Conservation (phyloP, 2,113 vertebrate genomes). For the Hyla sarda region DNA sequence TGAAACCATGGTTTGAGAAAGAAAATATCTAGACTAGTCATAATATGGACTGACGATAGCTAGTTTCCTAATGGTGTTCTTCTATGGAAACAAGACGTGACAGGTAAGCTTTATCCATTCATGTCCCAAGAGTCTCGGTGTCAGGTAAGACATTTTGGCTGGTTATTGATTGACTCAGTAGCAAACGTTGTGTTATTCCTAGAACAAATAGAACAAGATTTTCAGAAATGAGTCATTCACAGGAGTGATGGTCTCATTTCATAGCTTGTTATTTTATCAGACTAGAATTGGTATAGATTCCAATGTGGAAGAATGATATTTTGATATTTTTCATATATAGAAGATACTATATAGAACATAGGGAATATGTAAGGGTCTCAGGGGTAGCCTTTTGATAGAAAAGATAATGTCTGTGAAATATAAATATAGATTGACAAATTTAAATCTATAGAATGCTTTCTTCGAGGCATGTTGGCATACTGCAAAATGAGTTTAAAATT, state of each 20-base stretch:
- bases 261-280: conserved; percentile 32
- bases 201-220: conserved; percentile 35
- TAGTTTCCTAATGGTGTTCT: conserved; percentile 1
- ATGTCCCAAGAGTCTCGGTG: conserved; percentile 45
- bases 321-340: conserved; percentile 14
- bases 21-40: neutral
- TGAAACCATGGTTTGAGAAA: neutral
- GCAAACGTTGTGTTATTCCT: conserved; percentile 33
- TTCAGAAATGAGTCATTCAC: conserved; percentile 27
- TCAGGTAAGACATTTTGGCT: conserved; percentile 52
- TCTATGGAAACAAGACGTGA: conserved; percentile 39
- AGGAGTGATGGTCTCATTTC: conserved; percentile 37
- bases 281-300: conserved; percentile 22
- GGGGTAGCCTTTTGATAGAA: neutral
- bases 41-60: neutral
- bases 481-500: neutral
- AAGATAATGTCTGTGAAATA: neutral
- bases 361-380: neutral
- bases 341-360: neutral
- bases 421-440: neutral
- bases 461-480: neutral
- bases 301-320: neutral
- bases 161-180: conserved; percentile 54
- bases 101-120: conserved; percentile 24
- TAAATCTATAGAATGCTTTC: neutral